These are phyloP conservation scores for Xanthorhoe designata DNA, from an alignment of 2,888 invertebrate genomes.

Conservation along the genomic window DNA sequence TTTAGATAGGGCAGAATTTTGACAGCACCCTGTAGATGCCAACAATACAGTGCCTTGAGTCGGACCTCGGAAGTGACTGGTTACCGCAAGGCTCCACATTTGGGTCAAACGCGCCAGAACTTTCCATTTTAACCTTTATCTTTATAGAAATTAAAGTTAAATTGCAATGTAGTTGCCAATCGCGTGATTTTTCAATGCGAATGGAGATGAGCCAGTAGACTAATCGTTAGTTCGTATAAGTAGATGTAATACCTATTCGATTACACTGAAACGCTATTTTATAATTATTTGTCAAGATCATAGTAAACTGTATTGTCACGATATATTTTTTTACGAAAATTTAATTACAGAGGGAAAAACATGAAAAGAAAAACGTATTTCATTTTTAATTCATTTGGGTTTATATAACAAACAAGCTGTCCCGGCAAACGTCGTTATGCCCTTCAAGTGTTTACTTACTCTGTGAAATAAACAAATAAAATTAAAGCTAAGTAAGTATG, in stretches of 20 bases:
- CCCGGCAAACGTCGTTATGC: no score
- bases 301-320: no score
- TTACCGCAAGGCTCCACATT: constrained; percentile 30
- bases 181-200: constrained; percentile 18
- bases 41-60: constrained; percentile 22
- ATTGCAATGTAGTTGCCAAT: constrained; percentile 10
- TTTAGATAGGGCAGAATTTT: background rate
- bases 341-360: background rate
- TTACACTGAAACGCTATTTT: no score
- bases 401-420: no score
- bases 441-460: no score
- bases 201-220: background rate
- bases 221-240: background rate
- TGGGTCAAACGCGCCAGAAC: constrained; percentile 29
- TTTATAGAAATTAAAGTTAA: constrained; percentile 8
- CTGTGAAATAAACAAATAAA: no score
- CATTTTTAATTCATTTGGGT: no score
- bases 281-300: background rate
- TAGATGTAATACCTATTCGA: no score
- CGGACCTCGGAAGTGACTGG: constrained; percentile 37
- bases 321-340: no score
- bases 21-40: background rate
- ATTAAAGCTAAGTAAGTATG: no score
- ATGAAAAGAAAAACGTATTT: background rate
- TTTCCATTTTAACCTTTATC: constrained; percentile 26